Evolutionary conservation across 2,888 invertebrate species (phyloP), one percentile per base, ranked within the genome.

Genomic region (Noctua pronuba): DNA sequence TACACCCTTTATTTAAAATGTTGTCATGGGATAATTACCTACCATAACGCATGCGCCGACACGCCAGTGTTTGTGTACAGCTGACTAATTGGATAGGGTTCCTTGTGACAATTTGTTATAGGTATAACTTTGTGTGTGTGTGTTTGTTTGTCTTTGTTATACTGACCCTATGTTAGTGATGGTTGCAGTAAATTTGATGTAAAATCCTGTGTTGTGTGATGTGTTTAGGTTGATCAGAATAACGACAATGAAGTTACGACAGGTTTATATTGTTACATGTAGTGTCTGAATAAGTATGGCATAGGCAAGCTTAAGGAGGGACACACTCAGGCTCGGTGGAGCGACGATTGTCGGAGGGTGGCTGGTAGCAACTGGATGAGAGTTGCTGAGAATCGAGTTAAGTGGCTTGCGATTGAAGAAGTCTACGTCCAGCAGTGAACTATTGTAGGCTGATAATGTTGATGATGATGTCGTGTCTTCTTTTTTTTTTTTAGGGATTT

Each of bases 71-170:
- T 58, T 58, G 58, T 58, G 28, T 58, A 28, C 60, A 60, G 21
- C 60, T 31, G 31, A 31, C 71, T 71, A 86, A 84, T 86, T 86
- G 80, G 77, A 72, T 41, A 4, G 55, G 64, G 62, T 69, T 24
- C 64, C 74, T 31, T 77, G 65, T 77, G 68, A 77, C 84, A 82
- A 73, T 79, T 70, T 79, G 79, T 87, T 77, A 66, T 65, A 73
- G 2, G 31, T 55, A 18, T 49, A 68, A 44, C 35, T 73, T 24
- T 68, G 44, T 72, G 31, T 58, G 38, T 72, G 1, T 58, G 4
- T 62, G 38, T 71, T 1, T 62, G 35, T 65, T 38, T 28, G 62
- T 55, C 75, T 75, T 67, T 81, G 67, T 46, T 66, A 58, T 66
- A 24, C n/a, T 64, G 46, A 35, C 31, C 41, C 24, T 35, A 44